Evolutionary conservation across 2,113 vertebrate genomes (phyloP), one percentile per base, ranked within the genome.

Genomic region (Emydura subglobosa): DNA sequence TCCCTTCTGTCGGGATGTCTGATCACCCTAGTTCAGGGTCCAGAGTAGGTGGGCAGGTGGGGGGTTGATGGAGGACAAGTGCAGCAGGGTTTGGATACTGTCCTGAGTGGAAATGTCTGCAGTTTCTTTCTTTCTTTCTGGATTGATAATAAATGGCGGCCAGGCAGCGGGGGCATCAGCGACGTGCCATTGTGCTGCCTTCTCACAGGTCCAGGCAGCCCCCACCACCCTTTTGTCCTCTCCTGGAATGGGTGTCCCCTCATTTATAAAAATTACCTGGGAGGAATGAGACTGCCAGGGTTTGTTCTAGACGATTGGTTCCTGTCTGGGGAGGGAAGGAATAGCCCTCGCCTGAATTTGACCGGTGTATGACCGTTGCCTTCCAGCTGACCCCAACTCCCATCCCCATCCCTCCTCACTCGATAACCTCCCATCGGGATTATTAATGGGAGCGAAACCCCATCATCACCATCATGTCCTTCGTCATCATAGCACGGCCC

Each of bases 251-350:
- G 97, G 98, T 98, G 98, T 97, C 98, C 98, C 98, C 98, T 99
- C 99, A 99, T 99, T 99, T 99, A 99, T 99, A 99, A 99, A 99
- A 99, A 99, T 99, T 99, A 99, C 98, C 98, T 98, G 98, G 98
- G 99, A 99, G 99, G 98, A 99, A 99, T 99, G 98, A 98, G 98
- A 98, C 97, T 98, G 98, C 98, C 98, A 97, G 97, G 97, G 96
- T 97, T 98, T 90, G 99, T 99, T 99, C 99, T 99, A 98, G 98
- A 98, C 99, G 98, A 99, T 99, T 99, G 99, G 98, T 98, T 99
- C 97, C 98, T 98, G 95, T 97, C 87, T 96, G 95, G 96, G 4
- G 98, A 98, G 53, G 98, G 99, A 98, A 99, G 99, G 98, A 99
- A 99, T 99, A 99, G 99, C 98, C 95, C 96, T 97, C 98, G 98